Evolutionary conservation across 2,113 vertebrate species (phyloP), one percentile per base, ranked within the genome.

Genomic region (Catharus bicknelli): DNA sequence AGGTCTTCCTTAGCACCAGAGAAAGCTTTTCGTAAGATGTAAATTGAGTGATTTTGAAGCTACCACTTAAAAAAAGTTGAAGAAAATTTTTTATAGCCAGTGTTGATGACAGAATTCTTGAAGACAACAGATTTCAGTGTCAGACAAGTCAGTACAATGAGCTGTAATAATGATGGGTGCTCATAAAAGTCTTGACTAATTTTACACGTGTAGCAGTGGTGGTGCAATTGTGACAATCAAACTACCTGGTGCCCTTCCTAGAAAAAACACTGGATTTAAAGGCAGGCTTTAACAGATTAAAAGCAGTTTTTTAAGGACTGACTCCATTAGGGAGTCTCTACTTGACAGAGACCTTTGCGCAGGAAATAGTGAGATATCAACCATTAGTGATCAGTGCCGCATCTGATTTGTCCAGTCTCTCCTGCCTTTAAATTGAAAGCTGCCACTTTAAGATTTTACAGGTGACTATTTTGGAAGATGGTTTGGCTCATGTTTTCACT

Each of bases 181-280:
- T 85, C 19, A 57, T 88, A 51, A 66, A 85, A 62, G 13, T 11
- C 17, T 10, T 50, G 17, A 34, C 22, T 61, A 8, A 55, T 72
- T 63, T 63, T 22, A 74, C 21, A 47, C 1, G 0, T 0, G 0
- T 21, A 4, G 5, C 2, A 2, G 38, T 47, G 14, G 9, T 48
- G n/a, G 12, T 29, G 19, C 19, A 66, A 20, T 13, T 74, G 13
- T 14, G 12, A 29, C 32, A 76, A 13, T 66, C 4, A 12, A 27
- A 57, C 27, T 29, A 32, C 3, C 5, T 13, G 16, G 13, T 62
- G 19, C 42, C 23, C 25, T 36, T 61, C 36, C 26, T 1, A 57
- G 22, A 74, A 63, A 9, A 72, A 79, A 23, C 11, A 6, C 14
- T 11, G 27, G 15, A 77, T 43, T 58, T 30, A 62, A 34, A 88